Evolutionary conservation across 2,797 vertebrate genomes (phyloP), one percentile per base, ranked within the genome.

Genomic region (Todus mexicanus): DNA sequence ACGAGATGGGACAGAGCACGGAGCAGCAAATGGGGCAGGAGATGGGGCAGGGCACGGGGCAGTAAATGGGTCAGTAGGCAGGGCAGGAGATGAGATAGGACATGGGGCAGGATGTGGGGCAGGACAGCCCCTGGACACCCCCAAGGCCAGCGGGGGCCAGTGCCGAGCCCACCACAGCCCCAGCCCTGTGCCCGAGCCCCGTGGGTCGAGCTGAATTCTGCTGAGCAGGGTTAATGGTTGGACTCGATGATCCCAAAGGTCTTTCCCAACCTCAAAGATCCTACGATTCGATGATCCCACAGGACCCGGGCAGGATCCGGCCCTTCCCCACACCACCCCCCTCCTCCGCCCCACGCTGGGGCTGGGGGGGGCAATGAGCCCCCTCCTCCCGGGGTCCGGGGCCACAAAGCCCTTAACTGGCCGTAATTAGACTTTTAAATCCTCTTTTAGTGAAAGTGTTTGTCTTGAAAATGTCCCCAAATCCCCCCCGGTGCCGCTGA

Each of bases 391-490:
- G 5, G 33, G 42, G 29, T 45, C 8, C 8, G 22, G 54, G 47
- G 27, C 20, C 60, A 73, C 77, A 65, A 73, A 85, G 65, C n/a
- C 14, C 15, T 23, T 48, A 8, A 57, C 10, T 59, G 14, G 71
- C 20, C 11, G 27, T 54, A 90, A 96, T 97, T 93, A 93, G 96
- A 93, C 84, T 96, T 94, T 95, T 82, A 93, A 97, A 96, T 96
- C 95, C 94, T 84, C 89, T n/a, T 92, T 91, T 85, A 95, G 89
- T 90, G 93, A 91, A 95, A 96, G 97, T 97, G 97, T 96, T 97
- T 96, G 95, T 97, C 95, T 94, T 96, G 95, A 97, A 96, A 97
- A 96, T 97, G 97, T 89, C 94, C 51, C 33, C 88, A 95, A 96
- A 96, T 81, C 92, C 76, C 87, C 87, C 68, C 51, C 63, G 35